These are phyloP conservation scores for Brachionus rotundiformis DNA, from an alignment of 1,140 invertebrate species.

Conservation along the genomic window DNA sequence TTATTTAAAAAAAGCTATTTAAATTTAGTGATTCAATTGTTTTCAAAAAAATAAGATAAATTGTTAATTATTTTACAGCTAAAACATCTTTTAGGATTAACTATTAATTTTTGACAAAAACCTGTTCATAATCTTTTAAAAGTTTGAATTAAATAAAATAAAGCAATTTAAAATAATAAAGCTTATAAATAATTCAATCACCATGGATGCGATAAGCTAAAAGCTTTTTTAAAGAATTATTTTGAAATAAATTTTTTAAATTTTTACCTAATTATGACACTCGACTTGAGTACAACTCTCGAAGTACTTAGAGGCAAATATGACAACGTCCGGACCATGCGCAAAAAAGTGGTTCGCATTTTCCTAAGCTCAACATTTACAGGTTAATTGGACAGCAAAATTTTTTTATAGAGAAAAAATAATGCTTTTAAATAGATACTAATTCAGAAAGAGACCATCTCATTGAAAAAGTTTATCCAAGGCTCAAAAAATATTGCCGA, in stretches of 20 bases:
- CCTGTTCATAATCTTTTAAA: too few species aligned
- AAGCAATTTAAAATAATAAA: too few species aligned
- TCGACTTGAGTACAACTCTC: not conserved
- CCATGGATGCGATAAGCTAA: not conserved
- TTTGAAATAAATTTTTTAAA: not conserved
- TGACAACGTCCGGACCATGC: not conserved
- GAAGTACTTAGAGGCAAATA: constrained; percentile 21
- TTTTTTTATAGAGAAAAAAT: constrained; percentile 13
- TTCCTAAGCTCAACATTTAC: constrained; percentile 40
- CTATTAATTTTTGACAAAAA: too few species aligned
- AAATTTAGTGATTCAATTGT: too few species aligned
- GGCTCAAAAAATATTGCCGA: constrained; percentile 57
- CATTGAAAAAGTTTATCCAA: constrained; percentile 57
- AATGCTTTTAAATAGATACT: constrained; percentile 32
- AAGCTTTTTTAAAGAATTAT: too few species aligned
- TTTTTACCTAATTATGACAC: not conserved
- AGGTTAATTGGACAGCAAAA: not conserved
- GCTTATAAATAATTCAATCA: not conserved
- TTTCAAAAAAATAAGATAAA: too few species aligned
- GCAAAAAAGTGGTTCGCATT: constrained; percentile 44
- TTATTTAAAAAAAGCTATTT: too few species aligned
- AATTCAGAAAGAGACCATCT: constrained; percentile 57
- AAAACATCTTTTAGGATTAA: too few species aligned
- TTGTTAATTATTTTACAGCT: too few species aligned
- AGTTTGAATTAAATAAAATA: not conserved